Evolutionary conservation across 2,888 invertebrate genomes (phyloP).

Genomic region (Muschampia plurimacula): DNA sequence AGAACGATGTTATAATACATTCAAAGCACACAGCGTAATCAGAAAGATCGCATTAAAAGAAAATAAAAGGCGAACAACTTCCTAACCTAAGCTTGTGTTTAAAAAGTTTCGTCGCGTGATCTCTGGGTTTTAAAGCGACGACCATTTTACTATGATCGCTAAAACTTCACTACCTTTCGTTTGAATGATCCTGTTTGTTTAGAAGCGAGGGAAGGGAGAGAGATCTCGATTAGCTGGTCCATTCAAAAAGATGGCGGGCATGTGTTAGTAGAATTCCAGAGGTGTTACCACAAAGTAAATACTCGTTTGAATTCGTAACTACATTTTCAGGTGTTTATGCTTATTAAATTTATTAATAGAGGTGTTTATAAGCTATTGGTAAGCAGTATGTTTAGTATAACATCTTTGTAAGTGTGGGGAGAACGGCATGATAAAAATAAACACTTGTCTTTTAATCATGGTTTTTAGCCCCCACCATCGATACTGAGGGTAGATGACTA

Average conservation of each 20-base stretch:
- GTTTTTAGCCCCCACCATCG: too few species aligned
- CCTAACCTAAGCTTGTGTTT: slow-evolving; percentile 23
- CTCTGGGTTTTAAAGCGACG: slow-evolving; percentile 17
- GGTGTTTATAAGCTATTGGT: slow-evolving; percentile 12
- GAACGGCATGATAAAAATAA: background rate
- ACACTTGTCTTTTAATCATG: too few species aligned
- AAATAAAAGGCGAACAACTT: slow-evolving; percentile 21
- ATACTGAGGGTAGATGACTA: too few species aligned
- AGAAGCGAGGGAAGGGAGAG: background rate
- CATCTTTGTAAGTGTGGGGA: background rate
- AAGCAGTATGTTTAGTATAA: background rate
- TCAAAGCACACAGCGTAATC: slow-evolving; percentile 13
- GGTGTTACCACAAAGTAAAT: slow-evolving; percentile 23
- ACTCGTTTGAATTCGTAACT: slow-evolving; percentile 16
- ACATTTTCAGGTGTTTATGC: slow-evolving; percentile 27
- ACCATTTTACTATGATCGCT: slow-evolving; percentile 19
- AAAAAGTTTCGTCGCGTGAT: slow-evolving; percentile 28
- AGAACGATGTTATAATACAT: slow-evolving; percentile 6
- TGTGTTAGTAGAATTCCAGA: slow-evolving; percentile 28
- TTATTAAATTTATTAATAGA: slow-evolving; percentile 27
- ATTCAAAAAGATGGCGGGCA: slow-evolving; percentile 4
- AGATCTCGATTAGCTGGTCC: slow-evolving; percentile 17
- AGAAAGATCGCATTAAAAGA: slow-evolving; percentile 19
- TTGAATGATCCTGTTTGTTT: background rate
- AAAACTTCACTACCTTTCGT: slow-evolving; percentile 9